phyloP scores from a whole-genome alignment of 1,140 invertebrate species.

The Cherax destructor region DNA sequence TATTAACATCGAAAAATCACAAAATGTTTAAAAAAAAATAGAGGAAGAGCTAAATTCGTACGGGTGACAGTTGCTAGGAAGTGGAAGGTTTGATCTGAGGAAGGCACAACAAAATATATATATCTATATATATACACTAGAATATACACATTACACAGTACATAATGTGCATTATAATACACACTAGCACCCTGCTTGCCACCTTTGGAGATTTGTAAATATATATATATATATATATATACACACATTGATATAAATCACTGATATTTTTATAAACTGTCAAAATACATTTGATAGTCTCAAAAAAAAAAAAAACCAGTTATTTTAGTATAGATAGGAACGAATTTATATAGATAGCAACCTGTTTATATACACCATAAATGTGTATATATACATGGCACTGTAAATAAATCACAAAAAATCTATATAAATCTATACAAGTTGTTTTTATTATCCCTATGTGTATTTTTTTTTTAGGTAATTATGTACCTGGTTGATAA shows the following conservation, averaged over 20 bases:
- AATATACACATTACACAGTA: background rate
- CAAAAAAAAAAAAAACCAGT: background rate
- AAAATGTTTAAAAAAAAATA: too few relatives aligned
- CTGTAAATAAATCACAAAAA: conserved; percentile 52
- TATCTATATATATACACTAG: background rate
- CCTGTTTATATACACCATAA: too few relatives aligned
- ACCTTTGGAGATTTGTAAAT: background rate
- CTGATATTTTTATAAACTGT: conserved; percentile 56
- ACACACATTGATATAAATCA: conserved; percentile 47
- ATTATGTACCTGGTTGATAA: background rate
- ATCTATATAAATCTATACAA: too few relatives aligned
- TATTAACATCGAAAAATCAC: too few relatives aligned
- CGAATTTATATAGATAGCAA: background rate
- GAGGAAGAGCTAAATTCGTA: too few relatives aligned
- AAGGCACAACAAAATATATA: too few relatives aligned
- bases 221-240: conserved; percentile 26
- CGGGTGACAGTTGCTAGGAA: too few relatives aligned
- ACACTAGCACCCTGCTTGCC: background rate
- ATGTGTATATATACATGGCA: conserved; percentile 46
- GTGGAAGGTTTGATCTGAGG: too few relatives aligned
- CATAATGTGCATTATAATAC: background rate
- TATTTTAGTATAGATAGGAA: conserved; percentile 50
- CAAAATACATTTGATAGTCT: conserved; percentile 48
- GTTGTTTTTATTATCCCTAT: background rate
- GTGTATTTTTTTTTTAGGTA: conserved; percentile 3